phyloP scores from a whole-genome alignment of 2,113 vertebrate species.

The Bubo bubo region DNA sequence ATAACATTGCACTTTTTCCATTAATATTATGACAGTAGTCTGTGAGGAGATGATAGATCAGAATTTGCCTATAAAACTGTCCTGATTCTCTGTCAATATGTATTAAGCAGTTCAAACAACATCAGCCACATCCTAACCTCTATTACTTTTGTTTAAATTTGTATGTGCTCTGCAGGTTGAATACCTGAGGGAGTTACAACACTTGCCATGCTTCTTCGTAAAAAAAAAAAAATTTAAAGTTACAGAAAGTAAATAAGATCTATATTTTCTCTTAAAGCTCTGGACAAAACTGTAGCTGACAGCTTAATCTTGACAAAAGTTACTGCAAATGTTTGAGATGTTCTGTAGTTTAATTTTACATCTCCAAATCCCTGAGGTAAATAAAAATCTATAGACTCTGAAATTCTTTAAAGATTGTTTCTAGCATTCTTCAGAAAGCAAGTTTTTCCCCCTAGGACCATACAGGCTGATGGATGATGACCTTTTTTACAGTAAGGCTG shows the following conservation, averaged over 20 bases:
- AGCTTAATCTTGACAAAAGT: not conserved
- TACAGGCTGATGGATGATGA: not conserved
- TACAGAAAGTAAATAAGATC: not conserved
- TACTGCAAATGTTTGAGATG: not conserved
- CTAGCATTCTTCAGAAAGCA: not conserved
- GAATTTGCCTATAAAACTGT: not conserved
- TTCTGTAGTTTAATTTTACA: not conserved
- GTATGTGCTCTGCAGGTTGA: not conserved
- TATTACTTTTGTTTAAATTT: not conserved
- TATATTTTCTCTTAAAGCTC: not conserved
- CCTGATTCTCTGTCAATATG: not conserved
- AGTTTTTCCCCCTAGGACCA: not conserved
- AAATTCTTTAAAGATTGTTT: not conserved
- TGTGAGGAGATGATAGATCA: not conserved
- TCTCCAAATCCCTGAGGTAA: not conserved
- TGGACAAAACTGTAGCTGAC: not conserved
- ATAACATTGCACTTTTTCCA: not conserved
- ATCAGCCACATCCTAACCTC: not conserved
- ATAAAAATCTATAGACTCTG: not conserved
- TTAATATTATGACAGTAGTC: not conserved
- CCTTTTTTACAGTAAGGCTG: not conserved
- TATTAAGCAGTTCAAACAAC: not conserved
- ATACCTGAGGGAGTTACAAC: not conserved
- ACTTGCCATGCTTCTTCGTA: not conserved
- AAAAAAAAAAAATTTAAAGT: not conserved